phyloP scores from a whole-genome alignment of 2,113 vertebrate species.

The Danio rerio region GRCz12tu NC_133196.1:32938501-32939000 shows the following conservation, averaged over 20 bases:
- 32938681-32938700: not conserved
- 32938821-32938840: conserved; percentile 34
- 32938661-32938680: conserved; percentile 41
- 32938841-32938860: not conserved
- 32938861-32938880: conserved; percentile 32
- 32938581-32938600: conserved; percentile 49
- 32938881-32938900: conserved; percentile 8
- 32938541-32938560: not conserved
- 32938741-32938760: not conserved
- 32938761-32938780: not conserved
- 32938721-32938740: not conserved
- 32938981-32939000: conserved; percentile 3
- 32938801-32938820: conserved; percentile 14
- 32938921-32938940: conserved; percentile 23
- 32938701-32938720: not conserved
- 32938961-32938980: not conserved
- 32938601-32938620: conserved; percentile 41
- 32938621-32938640: conserved; percentile 36
- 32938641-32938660: conserved; percentile 44
- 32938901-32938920: conserved; percentile 22
- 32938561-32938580: conserved; percentile 11
- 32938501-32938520: not conserved
- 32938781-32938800: not conserved
- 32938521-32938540: not conserved
- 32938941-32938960: conserved; percentile 21